Conservation (phyloP, 2,113 vertebrate species). For the Reinhardtius hippoglossoides region DNA sequence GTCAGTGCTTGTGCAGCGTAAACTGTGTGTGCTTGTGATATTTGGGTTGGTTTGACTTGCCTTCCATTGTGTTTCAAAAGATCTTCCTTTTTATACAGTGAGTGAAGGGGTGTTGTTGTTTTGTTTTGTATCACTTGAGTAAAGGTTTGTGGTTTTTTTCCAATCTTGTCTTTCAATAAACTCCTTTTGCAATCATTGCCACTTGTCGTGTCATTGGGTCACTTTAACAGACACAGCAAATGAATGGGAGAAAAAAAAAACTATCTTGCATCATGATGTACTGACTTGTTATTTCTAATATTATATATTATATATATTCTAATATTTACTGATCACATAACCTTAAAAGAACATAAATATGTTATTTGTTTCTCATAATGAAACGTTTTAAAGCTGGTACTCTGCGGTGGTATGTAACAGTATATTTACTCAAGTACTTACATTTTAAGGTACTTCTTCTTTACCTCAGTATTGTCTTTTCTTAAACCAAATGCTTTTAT, state of each 20-base stretch:
- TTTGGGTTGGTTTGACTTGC: slow-evolving; percentile 46
- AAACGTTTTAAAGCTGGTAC: too few relatives aligned
- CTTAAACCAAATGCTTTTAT: too few relatives aligned
- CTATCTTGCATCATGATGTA: too few relatives aligned
- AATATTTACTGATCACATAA: neutral
- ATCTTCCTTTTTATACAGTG: slow-evolving; percentile 66
- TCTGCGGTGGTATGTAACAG: too few relatives aligned
- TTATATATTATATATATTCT: neutral
- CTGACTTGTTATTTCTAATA: too few relatives aligned
- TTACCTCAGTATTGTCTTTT: too few relatives aligned
- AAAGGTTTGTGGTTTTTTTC: slow-evolving; percentile 57
- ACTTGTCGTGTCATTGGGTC: neutral
- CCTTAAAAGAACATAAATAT: too few relatives aligned
- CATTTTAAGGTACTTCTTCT: too few relatives aligned
- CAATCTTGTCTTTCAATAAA: slow-evolving; percentile 78
- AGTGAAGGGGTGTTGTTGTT: slow-evolving; percentile 40
- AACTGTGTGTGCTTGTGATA: slow-evolving; percentile 53
- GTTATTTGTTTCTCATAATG: too few relatives aligned
- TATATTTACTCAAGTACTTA: too few relatives aligned
- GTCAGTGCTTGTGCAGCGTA: slow-evolving; percentile 47
- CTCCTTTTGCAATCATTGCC: slow-evolving; percentile 47
- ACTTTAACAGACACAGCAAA: neutral
- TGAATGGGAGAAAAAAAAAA: too few relatives aligned
- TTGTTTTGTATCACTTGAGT: slow-evolving; percentile 48
- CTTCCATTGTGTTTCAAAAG: slow-evolving; percentile 32